Percentiles rank a stretch among this genome's conserved stretches.
phyloP scores from a whole-genome alignment of 1,140 invertebrate species.

The Euura saliciscinereae region DNA sequence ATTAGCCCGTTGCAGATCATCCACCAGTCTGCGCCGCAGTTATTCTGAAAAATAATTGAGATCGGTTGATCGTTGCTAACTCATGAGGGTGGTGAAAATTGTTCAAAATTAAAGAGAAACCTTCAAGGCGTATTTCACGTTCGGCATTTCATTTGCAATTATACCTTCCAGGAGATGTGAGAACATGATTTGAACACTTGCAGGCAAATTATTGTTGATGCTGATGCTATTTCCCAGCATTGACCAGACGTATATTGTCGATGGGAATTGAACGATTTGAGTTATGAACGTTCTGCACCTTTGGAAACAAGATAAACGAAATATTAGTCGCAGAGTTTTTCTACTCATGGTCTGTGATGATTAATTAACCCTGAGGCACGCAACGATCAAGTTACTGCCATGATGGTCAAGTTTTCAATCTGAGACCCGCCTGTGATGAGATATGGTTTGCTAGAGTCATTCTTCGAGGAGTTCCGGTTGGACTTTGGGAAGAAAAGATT shows the following conservation, averaged over 20 bases:
- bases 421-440: conserved; percentile 57
- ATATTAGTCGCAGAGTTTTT: too few species aligned
- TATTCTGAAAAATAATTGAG: conserved; percentile 43
- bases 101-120: conserved; percentile 32
- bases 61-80: background rate
- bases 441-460: conserved; percentile 51
- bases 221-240: conserved; percentile 43
- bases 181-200: conserved; percentile 43
- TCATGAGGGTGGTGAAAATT: too few species aligned
- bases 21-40: conserved; percentile 53
- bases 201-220: conserved; percentile 40
- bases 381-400: conserved; percentile 28
- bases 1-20: conserved; percentile 50
- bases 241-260: conserved; percentile 50
- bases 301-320: too few species aligned
- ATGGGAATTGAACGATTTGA: conserved; percentile 50
- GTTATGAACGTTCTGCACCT: conserved; percentile 51
- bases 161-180: conserved; percentile 50
- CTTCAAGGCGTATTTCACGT: conserved; percentile 46
- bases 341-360: background rate
- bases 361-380: conserved; percentile 27
- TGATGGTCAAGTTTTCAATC: conserved; percentile 58
- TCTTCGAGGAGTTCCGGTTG: conserved; percentile 9
- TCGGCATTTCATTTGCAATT: conserved; percentile 46
- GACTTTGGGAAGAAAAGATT: conserved; percentile 33